Evolutionary conservation across 2,113 vertebrate genomes (phyloP).

Genomic region (Zingel zingel): DNA sequence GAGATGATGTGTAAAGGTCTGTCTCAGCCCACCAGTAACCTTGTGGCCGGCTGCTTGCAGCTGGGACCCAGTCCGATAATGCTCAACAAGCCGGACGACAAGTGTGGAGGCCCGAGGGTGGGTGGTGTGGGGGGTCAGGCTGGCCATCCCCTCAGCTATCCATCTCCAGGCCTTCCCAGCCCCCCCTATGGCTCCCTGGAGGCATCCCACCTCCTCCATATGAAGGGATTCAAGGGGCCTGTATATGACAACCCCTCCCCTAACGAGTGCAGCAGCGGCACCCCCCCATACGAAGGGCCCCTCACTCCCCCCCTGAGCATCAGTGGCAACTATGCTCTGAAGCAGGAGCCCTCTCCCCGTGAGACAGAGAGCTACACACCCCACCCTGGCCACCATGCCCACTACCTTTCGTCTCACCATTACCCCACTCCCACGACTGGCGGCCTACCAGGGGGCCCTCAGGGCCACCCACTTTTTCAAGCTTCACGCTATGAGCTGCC

Average conservation of each 20-base stretch:
- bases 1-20: constrained; percentile 99
- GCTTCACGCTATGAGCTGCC: constrained; percentile 90
- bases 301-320: constrained; percentile 95
- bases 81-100: constrained; percentile 91
- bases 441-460: constrained; percentile 82
- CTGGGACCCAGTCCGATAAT: constrained; percentile 85
- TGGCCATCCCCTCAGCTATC: constrained; percentile 88
- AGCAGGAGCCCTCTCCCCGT: constrained; percentile 91
- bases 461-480: constrained; percentile 89
- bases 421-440: constrained; percentile 80
- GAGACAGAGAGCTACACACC: constrained; percentile 90
- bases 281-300: constrained; percentile 93
- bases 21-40: constrained; percentile 97
- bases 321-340: constrained; percentile 94
- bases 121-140: constrained; percentile 74
- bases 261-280: constrained; percentile 86
- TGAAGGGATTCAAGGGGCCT: constrained; percentile 92
- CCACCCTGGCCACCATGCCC: constrained; percentile 75
- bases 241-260: constrained; percentile 88
- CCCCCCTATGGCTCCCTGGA: constrained; percentile 96
- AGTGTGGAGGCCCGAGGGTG: constrained; percentile 76
- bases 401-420: constrained; percentile 84
- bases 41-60: constrained; percentile 96
- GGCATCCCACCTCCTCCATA: constrained; percentile 89
- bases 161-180: constrained; percentile 94